Evolutionary conservation across 1,140 invertebrate genomes (phyloP).

Genomic region (Piezodorus guildinii): DNA sequence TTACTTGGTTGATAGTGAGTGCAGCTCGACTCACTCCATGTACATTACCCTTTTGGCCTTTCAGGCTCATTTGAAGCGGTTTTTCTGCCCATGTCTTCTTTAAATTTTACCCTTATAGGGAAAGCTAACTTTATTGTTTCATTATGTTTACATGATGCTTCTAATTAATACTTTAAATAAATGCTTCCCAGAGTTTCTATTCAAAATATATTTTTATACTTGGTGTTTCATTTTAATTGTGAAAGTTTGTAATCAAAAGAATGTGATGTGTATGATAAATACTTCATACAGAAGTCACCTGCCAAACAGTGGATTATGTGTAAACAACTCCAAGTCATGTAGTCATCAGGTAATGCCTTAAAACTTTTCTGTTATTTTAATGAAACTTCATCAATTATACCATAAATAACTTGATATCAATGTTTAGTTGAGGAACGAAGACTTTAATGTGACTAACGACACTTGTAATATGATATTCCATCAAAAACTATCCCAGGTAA

Average conservation of each 20-base stretch:
- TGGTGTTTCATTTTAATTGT: conserved; percentile 11
- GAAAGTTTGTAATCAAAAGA: background rate
- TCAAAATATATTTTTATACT: conserved; percentile 17
- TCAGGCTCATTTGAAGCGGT: background rate
- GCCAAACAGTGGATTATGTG: conserved; percentile 12
- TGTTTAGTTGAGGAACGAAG: conserved; percentile 1
- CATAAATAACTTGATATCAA: background rate
- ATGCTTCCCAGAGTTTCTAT: conserved; percentile 7
- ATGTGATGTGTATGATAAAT: conserved; percentile 4
- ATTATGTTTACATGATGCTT: conserved; percentile 21
- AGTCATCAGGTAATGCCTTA: conserved; percentile 6
- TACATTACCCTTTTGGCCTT: background rate
- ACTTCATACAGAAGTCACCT: background rate
- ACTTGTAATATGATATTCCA: conserved; percentile 18
- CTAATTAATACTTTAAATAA: conserved; percentile 16
- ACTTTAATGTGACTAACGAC: conserved; percentile 1
- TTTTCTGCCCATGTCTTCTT: conserved; percentile 1
- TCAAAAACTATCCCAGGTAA: conserved; percentile 16
- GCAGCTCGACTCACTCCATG: background rate
- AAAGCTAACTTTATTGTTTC: background rate
- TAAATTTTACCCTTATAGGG: background rate
- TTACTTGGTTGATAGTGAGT: background rate
- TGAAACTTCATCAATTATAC: background rate
- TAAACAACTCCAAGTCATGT: conserved; percentile 11
- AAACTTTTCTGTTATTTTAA: background rate